Conservation (phyloP, 1,140 invertebrate genomes). For the Ceratosolen fusciceps region DNA sequence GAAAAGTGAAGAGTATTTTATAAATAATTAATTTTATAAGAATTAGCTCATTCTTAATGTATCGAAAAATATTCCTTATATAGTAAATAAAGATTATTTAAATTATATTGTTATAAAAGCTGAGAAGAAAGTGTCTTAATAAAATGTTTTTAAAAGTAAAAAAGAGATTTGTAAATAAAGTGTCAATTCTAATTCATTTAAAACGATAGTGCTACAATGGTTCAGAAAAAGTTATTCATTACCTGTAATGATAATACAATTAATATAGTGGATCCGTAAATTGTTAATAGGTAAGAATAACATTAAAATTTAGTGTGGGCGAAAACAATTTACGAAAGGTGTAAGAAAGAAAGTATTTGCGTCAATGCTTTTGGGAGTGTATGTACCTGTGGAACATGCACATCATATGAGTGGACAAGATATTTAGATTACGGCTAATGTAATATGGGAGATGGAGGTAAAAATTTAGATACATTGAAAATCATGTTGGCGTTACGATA, state of each 20-base stretch:
- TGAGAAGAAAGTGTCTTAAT: constrained; percentile 24
- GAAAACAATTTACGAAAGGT: background rate
- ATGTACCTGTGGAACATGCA: no score
- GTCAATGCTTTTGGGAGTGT: background rate
- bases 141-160: constrained; percentile 7
- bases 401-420: no score
- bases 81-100: background rate
- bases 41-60: background rate
- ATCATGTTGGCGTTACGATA: background rate
- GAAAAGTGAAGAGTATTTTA: constrained; percentile 6
- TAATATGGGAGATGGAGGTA: background rate
- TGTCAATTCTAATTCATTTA: constrained; percentile 17
- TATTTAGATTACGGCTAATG: no score
- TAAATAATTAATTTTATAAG: constrained; percentile 11
- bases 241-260: background rate
- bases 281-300: background rate
- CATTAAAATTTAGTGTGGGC: background rate
- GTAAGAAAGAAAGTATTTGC: constrained; percentile 1
- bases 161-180: background rate
- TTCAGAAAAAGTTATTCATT: constrained; percentile 4
- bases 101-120: constrained; percentile 6
- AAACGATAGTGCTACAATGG: constrained; percentile 27
- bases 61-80: background rate
- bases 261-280: background rate
- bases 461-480: constrained; percentile 1